phyloP scores from a whole-genome alignment of 2,797 vertebrate species.

The Clarias laeviceps region DNA sequence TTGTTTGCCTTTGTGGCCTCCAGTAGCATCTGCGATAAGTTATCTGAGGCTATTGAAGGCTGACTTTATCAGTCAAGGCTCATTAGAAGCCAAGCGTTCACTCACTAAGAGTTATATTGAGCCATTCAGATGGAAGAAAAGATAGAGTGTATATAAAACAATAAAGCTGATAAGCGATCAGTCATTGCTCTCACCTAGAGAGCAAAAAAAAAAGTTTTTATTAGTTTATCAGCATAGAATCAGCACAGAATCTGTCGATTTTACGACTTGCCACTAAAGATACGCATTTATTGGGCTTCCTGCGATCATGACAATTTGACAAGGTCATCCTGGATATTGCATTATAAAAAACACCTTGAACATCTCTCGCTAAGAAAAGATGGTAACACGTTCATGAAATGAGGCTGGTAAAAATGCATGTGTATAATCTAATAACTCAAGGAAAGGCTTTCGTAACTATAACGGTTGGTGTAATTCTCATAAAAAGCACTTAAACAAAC shows the following conservation, averaged over 20 bases:
- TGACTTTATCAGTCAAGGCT: slow-evolving; percentile 52
- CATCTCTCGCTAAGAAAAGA: background rate
- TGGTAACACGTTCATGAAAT: background rate
- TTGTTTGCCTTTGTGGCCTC: slow-evolving; percentile 63
- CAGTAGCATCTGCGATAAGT: slow-evolving; percentile 74
- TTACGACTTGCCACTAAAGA: slow-evolving; percentile 65
- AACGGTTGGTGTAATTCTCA: background rate
- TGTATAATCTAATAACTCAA: background rate
- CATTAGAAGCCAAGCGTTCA: slow-evolving; percentile 48
- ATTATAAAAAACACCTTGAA: slow-evolving; percentile 42
- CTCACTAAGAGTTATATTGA: slow-evolving; percentile 49
- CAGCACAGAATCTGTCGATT: slow-evolving; percentile 59
- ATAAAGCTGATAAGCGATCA: slow-evolving; percentile 60
- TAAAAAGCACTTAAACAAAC: background rate
- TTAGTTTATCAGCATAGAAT: slow-evolving; percentile 49
- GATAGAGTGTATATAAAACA: slow-evolving; percentile 56
- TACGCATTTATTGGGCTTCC: slow-evolving; percentile 61
- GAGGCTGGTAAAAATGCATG: background rate
- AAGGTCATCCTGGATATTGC: slow-evolving; percentile 45
- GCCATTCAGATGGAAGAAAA: slow-evolving; percentile 42
- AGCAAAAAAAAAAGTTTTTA: slow-evolving; percentile 35
- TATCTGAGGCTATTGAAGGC: slow-evolving; percentile 61
- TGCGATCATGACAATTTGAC: slow-evolving; percentile 49
- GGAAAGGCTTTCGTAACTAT: background rate
- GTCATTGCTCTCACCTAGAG: slow-evolving; percentile 51